Evolutionary conservation across 2,888 invertebrate species (phyloP), one percentile per base, ranked within the genome.

Genomic region (Oligia latruncula): DNA sequence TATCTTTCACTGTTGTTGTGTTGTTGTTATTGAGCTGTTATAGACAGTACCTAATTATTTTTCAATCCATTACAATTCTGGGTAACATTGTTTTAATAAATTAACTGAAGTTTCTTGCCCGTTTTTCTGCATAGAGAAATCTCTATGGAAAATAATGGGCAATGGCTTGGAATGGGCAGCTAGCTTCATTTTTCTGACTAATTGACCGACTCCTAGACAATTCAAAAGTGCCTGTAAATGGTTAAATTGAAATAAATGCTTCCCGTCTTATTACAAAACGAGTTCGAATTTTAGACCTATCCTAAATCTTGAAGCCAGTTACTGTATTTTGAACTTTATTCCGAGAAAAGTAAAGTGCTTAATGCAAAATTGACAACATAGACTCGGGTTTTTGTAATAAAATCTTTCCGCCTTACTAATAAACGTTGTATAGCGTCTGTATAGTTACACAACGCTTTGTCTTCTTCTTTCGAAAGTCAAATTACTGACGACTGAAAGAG

Each of bases 11-110:
- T 40, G 68, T 71, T 71, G 65, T 72, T 58, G 20, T 49, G 23
- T 70, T 81, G 55, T 67, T 72, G 29, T 43, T 23, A 58, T 77
- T 49, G 3, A 66, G 9, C 29, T 62, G 40, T 23, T 65, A n/a
- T 46, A 35, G 11, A 46, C 6, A 35, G 4, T 68, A 29, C 29
- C 29, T 29, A 3, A 29, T 70, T 64, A 8, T 78, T 46, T 46
- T 46, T 73, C 68, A 46, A 46, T 46, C 3, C 46, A 0, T 17
- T 68, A 68, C 6, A 23, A 35, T 52, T 71, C 15, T 9, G 23
- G 15, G 15, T 52, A 52, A 52, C 8, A 35, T 15, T 52, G 23
- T 68, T 49, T 13, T 49, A 29, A 11, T 70, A 13, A 6, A 8
- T 35, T 13, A 15, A 52, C 29, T 49, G 29, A 20, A 35, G 35